phyloP scores from a whole-genome alignment of 2,888 invertebrate genomes.

The Chymomyza procnemis region DNA sequence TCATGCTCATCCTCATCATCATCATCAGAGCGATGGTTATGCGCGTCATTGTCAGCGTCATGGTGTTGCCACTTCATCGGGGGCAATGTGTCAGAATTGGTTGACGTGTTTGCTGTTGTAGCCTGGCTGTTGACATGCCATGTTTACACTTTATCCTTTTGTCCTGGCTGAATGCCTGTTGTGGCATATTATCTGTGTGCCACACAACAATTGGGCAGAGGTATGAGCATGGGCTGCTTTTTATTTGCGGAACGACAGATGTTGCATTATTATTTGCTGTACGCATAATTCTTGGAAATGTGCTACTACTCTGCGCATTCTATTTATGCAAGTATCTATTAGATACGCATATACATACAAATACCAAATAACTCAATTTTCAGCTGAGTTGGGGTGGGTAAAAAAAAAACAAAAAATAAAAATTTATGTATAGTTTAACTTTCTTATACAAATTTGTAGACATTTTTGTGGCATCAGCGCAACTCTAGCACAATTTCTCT shows the following conservation, averaged over 20 bases:
- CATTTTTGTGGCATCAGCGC: background rate
- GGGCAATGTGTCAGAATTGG: conserved; percentile 58
- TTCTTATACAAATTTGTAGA: background rate
- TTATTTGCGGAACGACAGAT: conserved; percentile 53
- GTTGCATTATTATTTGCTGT: conserved; percentile 27
- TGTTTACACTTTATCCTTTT: conserved; percentile 66
- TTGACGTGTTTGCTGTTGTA: conserved; percentile 65
- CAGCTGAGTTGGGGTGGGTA: background rate
- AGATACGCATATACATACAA: background rate
- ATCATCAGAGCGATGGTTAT: conserved; percentile 16
- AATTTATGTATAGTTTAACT: no score
- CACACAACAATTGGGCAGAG: background rate
- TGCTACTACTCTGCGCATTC: background rate
- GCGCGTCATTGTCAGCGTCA: conserved; percentile 20
- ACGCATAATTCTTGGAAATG: conserved; percentile 20
- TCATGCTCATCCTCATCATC: background rate
- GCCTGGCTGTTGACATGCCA: conserved; percentile 30
- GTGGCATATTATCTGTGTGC: conserved; percentile 14
- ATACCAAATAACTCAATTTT: conserved; percentile 38
- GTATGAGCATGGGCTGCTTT: conserved; percentile 23
- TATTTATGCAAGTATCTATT: conserved; percentile 19
- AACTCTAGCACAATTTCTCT: background rate
- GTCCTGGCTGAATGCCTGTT: conserved; percentile 35
- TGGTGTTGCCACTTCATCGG: conserved; percentile 57
- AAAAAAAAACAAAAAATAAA: no score